Conservation (phyloP, 2,888 invertebrate genomes). For the Noctua janthe region DNA sequence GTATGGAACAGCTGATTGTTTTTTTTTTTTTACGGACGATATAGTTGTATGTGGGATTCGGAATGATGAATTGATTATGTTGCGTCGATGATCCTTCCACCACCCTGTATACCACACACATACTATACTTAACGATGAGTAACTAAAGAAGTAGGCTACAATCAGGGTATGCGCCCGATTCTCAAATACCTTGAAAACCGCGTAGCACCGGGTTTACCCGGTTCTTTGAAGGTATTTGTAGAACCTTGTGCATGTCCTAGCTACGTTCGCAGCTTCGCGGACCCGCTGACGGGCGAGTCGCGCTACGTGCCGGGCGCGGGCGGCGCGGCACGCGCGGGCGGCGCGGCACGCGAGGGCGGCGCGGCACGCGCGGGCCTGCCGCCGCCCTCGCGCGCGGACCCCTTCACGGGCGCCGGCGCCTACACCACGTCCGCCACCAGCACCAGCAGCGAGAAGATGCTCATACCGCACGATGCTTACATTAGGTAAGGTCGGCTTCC, state of each 20-base stretch:
- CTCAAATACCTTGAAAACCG: background rate
- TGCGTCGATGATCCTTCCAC: background rate
- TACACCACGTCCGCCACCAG: constrained; percentile 90
- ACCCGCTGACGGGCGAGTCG: constrained; percentile 93
- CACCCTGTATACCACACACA: background rate
- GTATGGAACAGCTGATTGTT: too few relatives aligned
- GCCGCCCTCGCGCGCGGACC: constrained; percentile 87
- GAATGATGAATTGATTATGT: too few relatives aligned
- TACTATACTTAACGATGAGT: background rate
- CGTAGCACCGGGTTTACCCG: background rate
- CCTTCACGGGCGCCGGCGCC: constrained; percentile 93
- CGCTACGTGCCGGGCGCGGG: constrained; percentile 91
- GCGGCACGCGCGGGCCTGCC: constrained; percentile 65
- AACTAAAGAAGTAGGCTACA: background rate
- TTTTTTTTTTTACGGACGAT: too few relatives aligned
- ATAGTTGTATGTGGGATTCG: too few relatives aligned
- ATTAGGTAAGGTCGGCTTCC: constrained; percentile 74
- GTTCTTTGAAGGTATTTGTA: background rate
- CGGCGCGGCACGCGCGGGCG: constrained; percentile 62
- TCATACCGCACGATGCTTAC: constrained; percentile 85
- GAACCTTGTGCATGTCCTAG: background rate
- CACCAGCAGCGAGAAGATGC: constrained; percentile 74
- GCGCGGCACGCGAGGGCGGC: constrained; percentile 72
- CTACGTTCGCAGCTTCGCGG: constrained; percentile 80
- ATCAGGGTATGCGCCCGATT: background rate